phyloP scores from a whole-genome alignment of 2,113 vertebrate species.

The Rattus rattus region DNA sequence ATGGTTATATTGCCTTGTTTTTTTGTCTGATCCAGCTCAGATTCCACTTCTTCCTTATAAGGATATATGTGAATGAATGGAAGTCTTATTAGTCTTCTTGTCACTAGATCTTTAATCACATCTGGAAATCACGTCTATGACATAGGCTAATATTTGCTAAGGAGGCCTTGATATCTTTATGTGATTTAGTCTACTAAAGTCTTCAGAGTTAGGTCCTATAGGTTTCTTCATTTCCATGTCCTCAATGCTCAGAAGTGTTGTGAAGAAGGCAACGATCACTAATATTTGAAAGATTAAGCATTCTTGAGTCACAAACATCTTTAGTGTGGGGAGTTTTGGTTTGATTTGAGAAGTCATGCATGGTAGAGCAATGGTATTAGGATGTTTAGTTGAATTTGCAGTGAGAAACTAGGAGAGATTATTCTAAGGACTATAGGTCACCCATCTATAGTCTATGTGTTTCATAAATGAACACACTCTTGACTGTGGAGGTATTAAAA shows the following conservation, averaged over 20 bases:
- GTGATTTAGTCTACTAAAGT: background rate
- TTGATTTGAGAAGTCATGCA: background rate
- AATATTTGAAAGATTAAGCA: background rate
- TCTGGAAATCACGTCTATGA: background rate
- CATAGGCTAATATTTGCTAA: background rate
- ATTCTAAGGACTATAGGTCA: background rate
- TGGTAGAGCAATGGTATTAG: background rate
- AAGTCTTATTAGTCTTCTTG: background rate
- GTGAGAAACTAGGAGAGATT: background rate
- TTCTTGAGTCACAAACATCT: background rate
- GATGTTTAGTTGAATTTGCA: background rate
- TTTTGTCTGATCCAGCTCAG: background rate
- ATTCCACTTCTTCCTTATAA: background rate
- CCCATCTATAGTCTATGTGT: background rate
- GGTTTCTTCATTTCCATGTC: background rate
- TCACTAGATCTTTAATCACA: background rate
- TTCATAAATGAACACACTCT: background rate
- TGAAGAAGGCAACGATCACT: background rate
- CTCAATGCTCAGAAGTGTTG: background rate
- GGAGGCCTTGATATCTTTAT: background rate
- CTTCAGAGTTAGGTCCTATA: background rate
- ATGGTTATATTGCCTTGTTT: background rate
- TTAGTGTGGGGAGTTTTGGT: background rate
- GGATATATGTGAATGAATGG: background rate
- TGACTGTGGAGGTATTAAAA: conserved; percentile 14